These are phyloP conservation scores for Acrobasis repandana DNA, from an alignment of 2,888 invertebrate genomes.

Conservation along the genomic window DNA sequence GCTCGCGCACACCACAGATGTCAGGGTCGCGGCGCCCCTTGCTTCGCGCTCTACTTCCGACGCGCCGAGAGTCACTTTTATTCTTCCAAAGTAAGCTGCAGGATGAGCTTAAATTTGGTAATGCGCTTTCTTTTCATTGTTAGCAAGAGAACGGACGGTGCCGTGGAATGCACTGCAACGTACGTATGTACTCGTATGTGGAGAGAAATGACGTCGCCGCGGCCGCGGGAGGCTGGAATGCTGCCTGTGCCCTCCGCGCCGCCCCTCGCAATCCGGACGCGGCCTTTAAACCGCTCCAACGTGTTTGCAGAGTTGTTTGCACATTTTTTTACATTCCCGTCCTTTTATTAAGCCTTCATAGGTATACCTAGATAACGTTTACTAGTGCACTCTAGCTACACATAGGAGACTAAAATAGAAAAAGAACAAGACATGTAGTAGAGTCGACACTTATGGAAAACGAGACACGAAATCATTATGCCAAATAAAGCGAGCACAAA, in stretches of 20 bases:
- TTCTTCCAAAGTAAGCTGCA: slow-evolving; percentile 28
- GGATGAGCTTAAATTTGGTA: slow-evolving; percentile 36
- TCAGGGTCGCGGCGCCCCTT: slow-evolving; percentile 55
- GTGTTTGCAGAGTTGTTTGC: slow-evolving; percentile 81
- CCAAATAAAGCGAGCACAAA: slow-evolving; percentile 1
- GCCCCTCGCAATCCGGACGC: slow-evolving; percentile 80
- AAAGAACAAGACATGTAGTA: neutral
- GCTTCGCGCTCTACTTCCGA: slow-evolving; percentile 44
- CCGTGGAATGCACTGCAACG: slow-evolving; percentile 54
- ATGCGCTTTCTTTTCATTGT: slow-evolving; percentile 52
- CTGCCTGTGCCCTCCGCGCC: slow-evolving; percentile 65
- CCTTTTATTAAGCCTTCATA: slow-evolving; percentile 69
- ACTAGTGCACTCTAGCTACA: slow-evolving; percentile 24
- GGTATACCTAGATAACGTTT: slow-evolving; percentile 36
- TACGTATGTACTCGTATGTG: slow-evolving; percentile 43
- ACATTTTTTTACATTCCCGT: slow-evolving; percentile 81
- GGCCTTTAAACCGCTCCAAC: slow-evolving; percentile 81
- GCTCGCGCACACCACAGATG: slow-evolving; percentile 59
- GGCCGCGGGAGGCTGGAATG: slow-evolving; percentile 75
- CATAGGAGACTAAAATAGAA: neutral
- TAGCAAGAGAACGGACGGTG: slow-evolving; percentile 49
- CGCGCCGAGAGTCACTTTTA: slow-evolving; percentile 31
- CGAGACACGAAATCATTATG: neutral
- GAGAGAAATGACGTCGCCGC: slow-evolving; percentile 64
- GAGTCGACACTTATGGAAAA: neutral